These are phyloP conservation scores for Schizaphis graminum DNA, from an alignment of 2,888 invertebrate species.

Conservation along the genomic window DNA sequence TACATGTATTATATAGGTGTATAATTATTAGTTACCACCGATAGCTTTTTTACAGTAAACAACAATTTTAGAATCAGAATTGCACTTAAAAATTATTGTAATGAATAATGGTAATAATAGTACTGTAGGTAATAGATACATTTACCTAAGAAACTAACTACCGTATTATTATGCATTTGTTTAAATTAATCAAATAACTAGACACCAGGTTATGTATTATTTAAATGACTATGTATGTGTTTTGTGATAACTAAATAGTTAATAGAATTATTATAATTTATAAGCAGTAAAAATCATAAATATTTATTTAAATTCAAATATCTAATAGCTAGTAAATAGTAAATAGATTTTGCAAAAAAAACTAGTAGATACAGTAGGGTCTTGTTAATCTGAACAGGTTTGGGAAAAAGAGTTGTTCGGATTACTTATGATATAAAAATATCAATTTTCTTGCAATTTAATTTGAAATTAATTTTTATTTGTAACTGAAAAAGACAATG, in stretches of 20 bases:
- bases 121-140: not conserved
- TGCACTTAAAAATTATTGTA: not conserved
- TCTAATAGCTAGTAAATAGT: not conserved
- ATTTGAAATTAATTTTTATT: too few relatives aligned
- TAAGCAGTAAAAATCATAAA: not conserved
- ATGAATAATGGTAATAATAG: not conserved
- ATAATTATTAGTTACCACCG: not conserved
- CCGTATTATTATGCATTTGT: not conserved
- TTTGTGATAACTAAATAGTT: not conserved
- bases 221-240: not conserved
- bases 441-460: too few relatives aligned
- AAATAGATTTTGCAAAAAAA: not conserved
- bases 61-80: not conserved
- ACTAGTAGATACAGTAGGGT: too few relatives aligned
- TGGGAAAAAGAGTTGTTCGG: too few relatives aligned
- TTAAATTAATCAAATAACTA: not conserved
- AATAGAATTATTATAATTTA: not conserved
- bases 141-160: not conserved
- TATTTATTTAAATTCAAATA: not conserved
- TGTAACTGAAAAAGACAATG: too few relatives aligned
- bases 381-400: too few relatives aligned
- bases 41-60: not conserved
- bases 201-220: not conserved
- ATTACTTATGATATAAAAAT: too few relatives aligned
- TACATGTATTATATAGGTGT: not conserved